Evolutionary conservation across 1,140 invertebrate species (phyloP), one percentile per base, ranked within the genome.

Genomic region (Maconellicoccus hirsutus): DNA sequence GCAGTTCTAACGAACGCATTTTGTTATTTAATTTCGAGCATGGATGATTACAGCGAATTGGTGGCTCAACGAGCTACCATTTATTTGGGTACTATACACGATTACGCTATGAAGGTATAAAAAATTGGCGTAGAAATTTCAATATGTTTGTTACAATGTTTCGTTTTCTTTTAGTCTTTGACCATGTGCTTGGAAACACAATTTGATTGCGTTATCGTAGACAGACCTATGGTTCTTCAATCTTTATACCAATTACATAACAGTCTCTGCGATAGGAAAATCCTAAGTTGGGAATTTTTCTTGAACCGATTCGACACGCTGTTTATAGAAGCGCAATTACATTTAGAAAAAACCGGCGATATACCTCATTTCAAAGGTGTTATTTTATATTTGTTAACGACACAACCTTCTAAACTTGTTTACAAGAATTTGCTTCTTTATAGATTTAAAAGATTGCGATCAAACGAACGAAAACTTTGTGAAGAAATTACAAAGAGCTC

Each of bases 221-320:
- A 99, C 79, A 85, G 98, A 33, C 94, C 96, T 0, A 92, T 99
- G 85, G 94, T 99, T 29, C 84, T 99, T n/a, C 94, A 98, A 79
- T 90, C 92, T 0, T 84, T 99, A 19, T 94, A 96, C 80, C 92
- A 98, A 78, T 83, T 99, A 1, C 91, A 96, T 77, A 97, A 96
- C 78, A 90, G 92, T 6, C 83, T 99, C 1, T 91, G 89, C 73
- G 93, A 98, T 77, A 83, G 94, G 42, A 87, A 88, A 74, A 92
- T 98, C 73, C 83, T 99, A 7, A 88, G 88, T 0, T 99, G 97
- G 96, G 94, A 98, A 72, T 99, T 99, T 82, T 99, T 99, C 79
- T 83, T 98, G 3, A 95, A 95, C 79, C 86, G 96, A 66, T 98
- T 99, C 79, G 97, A 99, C 78, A 89, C 93, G 0, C 81, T 99